Evolutionary conservation across 2,888 invertebrate species (phyloP).

Genomic region (Lithophane socia): DNA sequence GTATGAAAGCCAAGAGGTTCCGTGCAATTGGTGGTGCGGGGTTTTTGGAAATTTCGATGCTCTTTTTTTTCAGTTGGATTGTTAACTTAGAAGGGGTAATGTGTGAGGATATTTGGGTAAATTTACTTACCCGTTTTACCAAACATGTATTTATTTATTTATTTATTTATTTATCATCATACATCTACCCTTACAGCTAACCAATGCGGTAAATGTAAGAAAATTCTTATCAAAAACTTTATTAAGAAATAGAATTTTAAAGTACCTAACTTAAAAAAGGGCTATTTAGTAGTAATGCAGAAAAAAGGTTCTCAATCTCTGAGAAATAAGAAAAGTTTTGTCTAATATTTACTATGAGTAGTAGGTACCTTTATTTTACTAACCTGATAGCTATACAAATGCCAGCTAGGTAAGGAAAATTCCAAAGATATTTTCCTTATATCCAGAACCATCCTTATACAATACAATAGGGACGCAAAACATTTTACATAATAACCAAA

Average conservation of each 20-base stretch:
- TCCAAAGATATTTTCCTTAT: neutral
- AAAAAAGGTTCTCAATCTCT: no score
- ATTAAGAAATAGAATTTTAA: neutral
- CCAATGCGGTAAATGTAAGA: no score
- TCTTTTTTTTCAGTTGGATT: slow-evolving; percentile 26
- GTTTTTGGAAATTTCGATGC: slow-evolving; percentile 26
- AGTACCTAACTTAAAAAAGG: neutral
- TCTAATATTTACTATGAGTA: neutral
- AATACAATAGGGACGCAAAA: slow-evolving; percentile 31
- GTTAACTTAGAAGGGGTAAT: neutral
- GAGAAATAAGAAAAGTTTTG: no score
- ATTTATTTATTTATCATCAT: no score
- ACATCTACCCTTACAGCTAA: no score
- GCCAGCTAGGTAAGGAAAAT: neutral
- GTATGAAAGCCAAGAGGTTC: slow-evolving; percentile 65
- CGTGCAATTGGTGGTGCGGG: slow-evolving; percentile 61
- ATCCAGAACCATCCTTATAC: neutral
- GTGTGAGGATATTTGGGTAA: no score
- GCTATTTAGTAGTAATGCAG: neutral
- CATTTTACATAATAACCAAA: slow-evolving; percentile 46
- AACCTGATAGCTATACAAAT: neutral
- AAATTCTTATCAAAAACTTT: no score
- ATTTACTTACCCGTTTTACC: no score
- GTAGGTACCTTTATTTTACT: neutral
- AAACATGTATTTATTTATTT: no score